A percentile compares a stretch with the other conserved stretches of the same genome.
Conservation (phyloP, 2,888 invertebrate species). For the Lepidocyrtinus sp. region DNA sequence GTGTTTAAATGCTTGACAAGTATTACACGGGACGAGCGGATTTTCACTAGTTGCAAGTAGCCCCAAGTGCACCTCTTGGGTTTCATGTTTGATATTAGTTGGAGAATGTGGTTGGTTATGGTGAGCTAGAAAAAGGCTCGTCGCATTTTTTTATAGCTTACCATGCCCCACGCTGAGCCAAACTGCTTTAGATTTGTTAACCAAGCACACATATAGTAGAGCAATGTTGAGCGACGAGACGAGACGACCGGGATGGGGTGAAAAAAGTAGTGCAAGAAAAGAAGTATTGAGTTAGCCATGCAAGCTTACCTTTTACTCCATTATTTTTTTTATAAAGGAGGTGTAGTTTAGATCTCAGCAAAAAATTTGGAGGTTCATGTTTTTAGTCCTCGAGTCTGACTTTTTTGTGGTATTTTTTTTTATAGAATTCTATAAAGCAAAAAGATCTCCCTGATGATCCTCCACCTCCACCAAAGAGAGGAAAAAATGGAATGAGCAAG, state of each 20-base stretch:
- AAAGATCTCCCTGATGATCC: conserved; percentile 55
- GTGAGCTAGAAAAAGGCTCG: not conserved
- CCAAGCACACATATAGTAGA: no score
- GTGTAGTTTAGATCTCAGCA: not conserved
- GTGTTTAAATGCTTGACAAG: no score
- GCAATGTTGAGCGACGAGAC: no score
- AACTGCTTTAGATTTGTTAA: not conserved
- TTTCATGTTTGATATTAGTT: conserved; percentile 33
- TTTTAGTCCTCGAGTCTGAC: not conserved
- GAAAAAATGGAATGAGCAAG: conserved; percentile 55
- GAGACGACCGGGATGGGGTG: not conserved
- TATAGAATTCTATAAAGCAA: conserved; percentile 69
- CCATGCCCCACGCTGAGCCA: not conserved
- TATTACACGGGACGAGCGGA: no score
- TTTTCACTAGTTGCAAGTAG: conserved; percentile 38
- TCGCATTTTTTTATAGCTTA: not conserved
- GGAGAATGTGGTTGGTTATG: not conserved
- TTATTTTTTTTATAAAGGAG: not conserved
- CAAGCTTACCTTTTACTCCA: conserved; percentile 11
- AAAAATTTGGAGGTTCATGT: conserved; percentile 11
- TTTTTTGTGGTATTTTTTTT: conserved; percentile 22
- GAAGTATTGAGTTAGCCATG: no score
- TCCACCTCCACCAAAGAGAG: conserved; percentile 54
- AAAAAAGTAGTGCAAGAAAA: conserved; percentile 2
- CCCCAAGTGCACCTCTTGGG: conserved; percentile 24